These are phyloP conservation scores for Azemiops feae DNA, from an alignment of 2,113 vertebrate species.

Conservation along the genomic window DNA sequence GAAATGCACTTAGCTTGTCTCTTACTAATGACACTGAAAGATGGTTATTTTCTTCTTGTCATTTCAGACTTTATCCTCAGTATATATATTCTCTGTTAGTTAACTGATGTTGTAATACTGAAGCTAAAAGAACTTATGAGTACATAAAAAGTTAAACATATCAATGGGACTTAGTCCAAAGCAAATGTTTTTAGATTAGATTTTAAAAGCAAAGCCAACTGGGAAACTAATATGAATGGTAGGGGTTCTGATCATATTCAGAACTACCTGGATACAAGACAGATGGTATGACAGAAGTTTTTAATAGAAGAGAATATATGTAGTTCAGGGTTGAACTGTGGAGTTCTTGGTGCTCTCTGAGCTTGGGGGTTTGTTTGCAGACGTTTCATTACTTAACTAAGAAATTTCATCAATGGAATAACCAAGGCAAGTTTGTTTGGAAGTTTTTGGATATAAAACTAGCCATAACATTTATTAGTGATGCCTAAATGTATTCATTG, in stretches of 20 bases:
- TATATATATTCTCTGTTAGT: background rate
- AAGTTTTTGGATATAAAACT: background rate
- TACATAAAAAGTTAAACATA: background rate
- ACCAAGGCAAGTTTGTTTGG: background rate
- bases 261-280: background rate
- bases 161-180: background rate
- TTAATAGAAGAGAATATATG: background rate
- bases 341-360: background rate
- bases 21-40: background rate
- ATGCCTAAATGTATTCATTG: background rate
- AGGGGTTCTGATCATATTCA: background rate
- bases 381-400: background rate
- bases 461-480: background rate
- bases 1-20: conserved; percentile 5
- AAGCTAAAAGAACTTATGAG: background rate
- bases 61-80: background rate
- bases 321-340: background rate
- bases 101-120: background rate
- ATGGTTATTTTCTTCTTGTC: background rate
- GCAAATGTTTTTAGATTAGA: background rate
- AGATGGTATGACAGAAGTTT: background rate
- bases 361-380: background rate
- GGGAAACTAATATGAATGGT: background rate
- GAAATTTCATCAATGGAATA: background rate
- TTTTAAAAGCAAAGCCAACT: background rate